Evolutionary conservation across 2,888 invertebrate genomes (phyloP).

Genomic region (Pediacus dermestoides): DNA sequence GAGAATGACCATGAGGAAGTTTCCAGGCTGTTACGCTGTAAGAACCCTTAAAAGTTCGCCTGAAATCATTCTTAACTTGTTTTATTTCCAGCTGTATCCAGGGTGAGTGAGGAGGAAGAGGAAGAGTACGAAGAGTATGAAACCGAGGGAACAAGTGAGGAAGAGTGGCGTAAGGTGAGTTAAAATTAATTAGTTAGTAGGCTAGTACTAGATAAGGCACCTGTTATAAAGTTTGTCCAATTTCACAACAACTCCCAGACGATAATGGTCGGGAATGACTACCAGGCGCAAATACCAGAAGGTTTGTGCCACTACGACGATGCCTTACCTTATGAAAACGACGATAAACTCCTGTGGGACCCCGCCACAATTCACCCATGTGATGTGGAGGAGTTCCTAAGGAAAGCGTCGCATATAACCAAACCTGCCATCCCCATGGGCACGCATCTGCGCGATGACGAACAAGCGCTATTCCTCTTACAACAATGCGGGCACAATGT

Average conservation of each 20-base stretch:
- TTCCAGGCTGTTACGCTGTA: constrained; percentile 55
- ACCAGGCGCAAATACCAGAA: constrained; percentile 90
- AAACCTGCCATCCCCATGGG: constrained; percentile 64
- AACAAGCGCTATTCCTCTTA: constrained; percentile 84
- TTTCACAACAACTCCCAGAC: no score
- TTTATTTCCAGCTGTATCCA: constrained; percentile 56
- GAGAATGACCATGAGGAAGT: constrained; percentile 48
- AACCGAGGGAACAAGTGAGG: constrained; percentile 78
- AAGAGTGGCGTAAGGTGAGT: constrained; percentile 76
- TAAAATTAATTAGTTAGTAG: no score
- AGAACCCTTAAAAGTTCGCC: constrained; percentile 18
- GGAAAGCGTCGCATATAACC: constrained; percentile 51
- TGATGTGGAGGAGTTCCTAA: constrained; percentile 77
- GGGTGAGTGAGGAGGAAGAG: constrained; percentile 77
- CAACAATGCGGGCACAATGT: constrained; percentile 92
- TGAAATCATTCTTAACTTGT: constrained; percentile 9
- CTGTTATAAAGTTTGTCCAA: no score
- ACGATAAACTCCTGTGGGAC: constrained; percentile 93
- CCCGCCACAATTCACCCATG: constrained; percentile 70
- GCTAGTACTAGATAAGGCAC: no score
- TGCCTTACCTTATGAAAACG: constrained; percentile 91
- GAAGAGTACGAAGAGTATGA: constrained; percentile 74
- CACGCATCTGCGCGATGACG: constrained; percentile 78
- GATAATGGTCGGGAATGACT: constrained; percentile 93
- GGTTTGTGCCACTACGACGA: constrained; percentile 90